Evolutionary conservation across 2,113 vertebrate species (phyloP), one percentile per base, ranked within the genome.

Genomic region (Indri indri): DNA sequence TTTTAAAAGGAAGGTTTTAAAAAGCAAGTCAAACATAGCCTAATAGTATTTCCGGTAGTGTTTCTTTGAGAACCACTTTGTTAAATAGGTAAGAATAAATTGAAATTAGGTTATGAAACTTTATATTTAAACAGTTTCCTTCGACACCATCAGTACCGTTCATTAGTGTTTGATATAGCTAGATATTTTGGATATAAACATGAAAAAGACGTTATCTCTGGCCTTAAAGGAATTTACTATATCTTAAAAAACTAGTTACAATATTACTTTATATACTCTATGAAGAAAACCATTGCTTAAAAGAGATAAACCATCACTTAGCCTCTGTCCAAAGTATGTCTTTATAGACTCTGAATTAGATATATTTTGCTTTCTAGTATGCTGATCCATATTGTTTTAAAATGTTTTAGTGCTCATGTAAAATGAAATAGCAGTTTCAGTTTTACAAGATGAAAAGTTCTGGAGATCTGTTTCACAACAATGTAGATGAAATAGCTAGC

Each of bases 1-100:
- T 76, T 83, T 95, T 94, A 3, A 40, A 90, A 45, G 27, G 50
- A 94, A 90, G 2, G 32, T 87, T 97, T 94, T 50, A 10, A 68
- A 93, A 95, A 65, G 37, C 22, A 74, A 23, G 68, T 0, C 79
- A 74, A 88, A 85, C 0, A 25, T 86, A 91, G 57, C 18, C 23
- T 93, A 90, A 94, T 47, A 68, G 8, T 76, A 42, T 92, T 95
- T 37, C 63, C 91, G 42, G 8, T 79, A 57, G 32, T 45, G 54
- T 23, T 82, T 95, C 32, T 89, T 34, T 66, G 63, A 50, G 63
- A 71, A 65, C 16, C 30, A 88, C 0, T 95, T 90, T 90, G 71
- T 91, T 71, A 42, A 79, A 23, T 42, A 80, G 52, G 30, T 83
- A 71, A 70, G 61, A 95, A 61, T 93, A 92, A 91, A 82, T 79